Conservation (phyloP, 2,113 vertebrate genomes). For the Archocentrus centrarchus region DNA sequence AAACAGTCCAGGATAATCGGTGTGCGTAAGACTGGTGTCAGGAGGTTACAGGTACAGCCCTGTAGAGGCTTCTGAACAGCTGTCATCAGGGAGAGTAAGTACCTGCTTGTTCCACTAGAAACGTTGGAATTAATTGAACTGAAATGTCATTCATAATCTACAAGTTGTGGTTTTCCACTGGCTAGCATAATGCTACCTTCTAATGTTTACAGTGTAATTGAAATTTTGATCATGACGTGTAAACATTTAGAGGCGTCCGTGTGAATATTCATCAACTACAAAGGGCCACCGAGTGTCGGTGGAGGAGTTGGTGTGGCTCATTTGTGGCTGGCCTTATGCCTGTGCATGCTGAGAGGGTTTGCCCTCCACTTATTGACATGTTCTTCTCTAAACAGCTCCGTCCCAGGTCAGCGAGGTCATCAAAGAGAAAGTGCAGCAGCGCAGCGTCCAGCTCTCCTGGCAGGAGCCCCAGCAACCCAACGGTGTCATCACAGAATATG, state of each 20-base stretch:
- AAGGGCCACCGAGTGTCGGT: constrained; percentile 67
- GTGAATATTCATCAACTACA: constrained; percentile 89
- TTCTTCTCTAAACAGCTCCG: constrained; percentile 90
- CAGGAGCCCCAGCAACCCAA: constrained; percentile 98
- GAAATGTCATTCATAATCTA: constrained; percentile 85
- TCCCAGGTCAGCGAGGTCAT: constrained; percentile 97
- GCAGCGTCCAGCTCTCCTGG: constrained; percentile 97
- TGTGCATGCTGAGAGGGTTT: constrained; percentile 7
- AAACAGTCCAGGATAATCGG: constrained; percentile 60
- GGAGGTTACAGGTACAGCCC: constrained; percentile 54
- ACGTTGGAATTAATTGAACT: constrained; percentile 85
- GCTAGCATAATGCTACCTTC: constrained; percentile 83
- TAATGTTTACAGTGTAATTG: constrained; percentile 87
- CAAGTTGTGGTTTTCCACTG: constrained; percentile 81
- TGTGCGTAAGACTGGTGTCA: constrained; percentile 51
- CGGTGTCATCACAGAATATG: constrained; percentile 98
- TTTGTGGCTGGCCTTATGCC: not conserved
- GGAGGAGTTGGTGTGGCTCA: constrained; percentile 19
- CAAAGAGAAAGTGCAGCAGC: constrained; percentile 94
- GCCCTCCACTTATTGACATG: constrained; percentile 80
- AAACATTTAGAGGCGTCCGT: constrained; percentile 82
- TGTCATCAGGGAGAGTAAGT: constrained; percentile 75
- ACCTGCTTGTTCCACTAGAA: constrained; percentile 77
- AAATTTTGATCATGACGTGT: constrained; percentile 87
- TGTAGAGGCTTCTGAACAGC: constrained; percentile 78